Evolutionary conservation across 2,797 vertebrate genomes (phyloP).

Genomic region (Distichodus sexfasciatus): DNA sequence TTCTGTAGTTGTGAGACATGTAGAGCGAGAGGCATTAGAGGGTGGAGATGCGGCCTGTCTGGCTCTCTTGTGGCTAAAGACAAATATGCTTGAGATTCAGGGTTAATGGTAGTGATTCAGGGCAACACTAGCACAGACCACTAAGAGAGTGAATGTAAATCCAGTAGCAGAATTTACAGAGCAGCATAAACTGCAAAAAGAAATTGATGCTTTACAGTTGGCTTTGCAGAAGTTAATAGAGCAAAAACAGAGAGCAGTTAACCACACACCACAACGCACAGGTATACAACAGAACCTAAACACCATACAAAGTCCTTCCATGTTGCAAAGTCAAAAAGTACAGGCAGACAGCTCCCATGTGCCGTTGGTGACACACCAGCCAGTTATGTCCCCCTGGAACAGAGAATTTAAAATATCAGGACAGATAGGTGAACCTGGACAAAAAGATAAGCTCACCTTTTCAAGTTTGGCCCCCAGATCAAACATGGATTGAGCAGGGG

Average conservation of each 20-base stretch:
- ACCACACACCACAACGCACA: too few relatives aligned
- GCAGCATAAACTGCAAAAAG: too few relatives aligned
- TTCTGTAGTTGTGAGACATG: background rate
- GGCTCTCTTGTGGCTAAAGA: too few relatives aligned
- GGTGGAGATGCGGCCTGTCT: too few relatives aligned
- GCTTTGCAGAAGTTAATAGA: background rate
- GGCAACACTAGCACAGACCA: background rate
- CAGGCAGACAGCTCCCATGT: background rate
- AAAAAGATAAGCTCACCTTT: background rate
- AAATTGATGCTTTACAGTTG: background rate
- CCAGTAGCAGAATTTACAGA: conserved; percentile 8
- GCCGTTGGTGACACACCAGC: too few relatives aligned
- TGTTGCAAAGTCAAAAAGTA: background rate
- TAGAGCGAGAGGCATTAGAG: background rate
- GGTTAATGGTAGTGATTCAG: background rate
- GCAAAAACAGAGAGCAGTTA: too few relatives aligned
- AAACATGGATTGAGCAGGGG: conserved; percentile 19
- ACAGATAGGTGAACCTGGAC: background rate
- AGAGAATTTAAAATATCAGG: background rate
- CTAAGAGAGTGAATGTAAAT: background rate
- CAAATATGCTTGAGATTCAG: background rate
- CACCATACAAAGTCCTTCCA: too few relatives aligned
- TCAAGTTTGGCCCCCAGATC: conserved; percentile 16
- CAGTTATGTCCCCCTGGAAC: background rate
- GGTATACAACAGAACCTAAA: too few relatives aligned